Percentiles rank a stretch among this genome's conserved stretches.
These are phyloP conservation scores for Hesperophylax magnus DNA, from an alignment of 1,140 invertebrate species.

Conservation along the genomic window DNA sequence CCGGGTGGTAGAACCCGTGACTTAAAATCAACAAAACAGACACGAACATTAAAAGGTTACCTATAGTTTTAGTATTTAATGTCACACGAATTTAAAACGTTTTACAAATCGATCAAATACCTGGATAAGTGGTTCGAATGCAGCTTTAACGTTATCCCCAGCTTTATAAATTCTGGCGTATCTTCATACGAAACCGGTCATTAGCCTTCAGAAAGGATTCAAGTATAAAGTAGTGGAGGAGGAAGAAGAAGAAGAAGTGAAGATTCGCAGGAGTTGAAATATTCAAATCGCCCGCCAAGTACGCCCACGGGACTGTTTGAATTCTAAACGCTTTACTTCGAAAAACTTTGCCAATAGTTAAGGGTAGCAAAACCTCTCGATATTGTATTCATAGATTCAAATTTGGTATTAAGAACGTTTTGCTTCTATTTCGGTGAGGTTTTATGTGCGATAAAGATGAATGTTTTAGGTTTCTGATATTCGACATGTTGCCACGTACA, in stretches of 20 bases:
- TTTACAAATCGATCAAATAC: too few relatives aligned
- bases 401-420: constrained; percentile 47
- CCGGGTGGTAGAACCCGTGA: too few relatives aligned
- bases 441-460: constrained; percentile 6
- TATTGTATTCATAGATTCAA: constrained; percentile 54
- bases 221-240: constrained; percentile 4
- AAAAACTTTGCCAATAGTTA: constrained; percentile 45
- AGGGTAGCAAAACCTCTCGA: constrained; percentile 28
- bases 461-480: constrained; percentile 12
- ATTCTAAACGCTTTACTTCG: constrained; percentile 51
- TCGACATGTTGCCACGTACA: background rate
- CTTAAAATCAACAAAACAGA: too few relatives aligned
- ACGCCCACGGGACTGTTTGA: constrained; percentile 49
- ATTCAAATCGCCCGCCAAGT: constrained; percentile 49
- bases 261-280: constrained; percentile 32
- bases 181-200: constrained; percentile 51
- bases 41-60: too few relatives aligned
- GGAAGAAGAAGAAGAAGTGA: background rate
- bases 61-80: too few relatives aligned
- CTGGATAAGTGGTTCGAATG: background rate
- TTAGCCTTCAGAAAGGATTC: constrained; percentile 48
- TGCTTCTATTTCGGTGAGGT: background rate
- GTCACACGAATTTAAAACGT: too few relatives aligned
- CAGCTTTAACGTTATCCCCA: background rate
- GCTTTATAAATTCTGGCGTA: constrained; percentile 14